Base-by-base conservation (phyloP, 2,113 vertebrate species). In the Crotophaga sulcirostris region DNA sequence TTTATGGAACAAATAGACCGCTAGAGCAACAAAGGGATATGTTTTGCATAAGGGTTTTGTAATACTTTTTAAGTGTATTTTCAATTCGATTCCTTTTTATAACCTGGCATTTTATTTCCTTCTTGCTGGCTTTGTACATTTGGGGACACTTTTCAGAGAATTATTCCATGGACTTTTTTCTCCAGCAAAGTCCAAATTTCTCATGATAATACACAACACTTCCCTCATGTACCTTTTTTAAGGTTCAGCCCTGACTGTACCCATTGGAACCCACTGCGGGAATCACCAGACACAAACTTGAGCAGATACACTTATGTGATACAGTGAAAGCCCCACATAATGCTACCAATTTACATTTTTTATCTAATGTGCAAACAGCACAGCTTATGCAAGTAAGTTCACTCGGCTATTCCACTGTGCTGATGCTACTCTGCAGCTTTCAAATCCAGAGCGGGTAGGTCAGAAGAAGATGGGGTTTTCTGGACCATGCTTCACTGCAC, bases 301-400 rank as follows among this genome's bases (percentile, higher is more conserved):
- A 47, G 51, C n/a, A 80, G 75, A 38, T 33, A 64, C 16, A 11
- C 21, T 54, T 10, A 10, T 4, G 7, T 1, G 54, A 58, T 49
- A 26, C 20, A 1, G 1, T 4, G 34, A 54, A 66, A 80, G 26
- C 25, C 62, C 82, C 44, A 31, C 0, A 1, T 1, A 13, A 25
- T 59, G n/a, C 55, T 21, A n/a, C 31, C 59, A 62, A 42, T 13
- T 10, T 18, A 11, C 17, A n/a, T 8, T 36, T 3, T 25, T 29
- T 29, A 55, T 52, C 38, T 34, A 16, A 0, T 33, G 21, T 3
- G 0, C 52, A 34, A 7, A 25, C 0, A 11, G 52, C 77, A 34
- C 55, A 63, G 51, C 56, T 59, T 11, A 47, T 40, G 33, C 2
- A 5, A 69, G 2, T 5, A 19, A 29, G 12, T 11, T 42, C 3